Evolutionary conservation across 1,140 invertebrate species (phyloP).

Genomic region (Ericerus pela): DNA sequence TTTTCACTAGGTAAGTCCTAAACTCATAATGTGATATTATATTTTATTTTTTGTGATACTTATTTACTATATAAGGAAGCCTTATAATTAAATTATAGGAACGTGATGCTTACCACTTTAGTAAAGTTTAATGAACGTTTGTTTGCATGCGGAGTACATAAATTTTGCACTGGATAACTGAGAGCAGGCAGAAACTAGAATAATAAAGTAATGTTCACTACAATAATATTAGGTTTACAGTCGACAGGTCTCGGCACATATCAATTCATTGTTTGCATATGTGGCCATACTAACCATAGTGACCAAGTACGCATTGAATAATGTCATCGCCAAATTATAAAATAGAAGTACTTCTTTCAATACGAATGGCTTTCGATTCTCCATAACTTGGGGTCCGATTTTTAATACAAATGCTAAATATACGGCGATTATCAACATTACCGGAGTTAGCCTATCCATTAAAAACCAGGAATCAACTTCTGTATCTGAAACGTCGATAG

Average conservation of each 20-base stretch:
- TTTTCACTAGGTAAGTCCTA: no score
- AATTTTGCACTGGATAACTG: background rate
- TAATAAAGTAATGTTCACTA: background rate
- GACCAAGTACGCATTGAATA: conserved; percentile 47
- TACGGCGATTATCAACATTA: conserved; percentile 41
- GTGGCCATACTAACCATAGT: conserved; percentile 37
- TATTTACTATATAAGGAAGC: no score
- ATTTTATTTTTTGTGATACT: no score
- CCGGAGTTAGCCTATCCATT: conserved; percentile 51
- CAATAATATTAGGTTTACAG: background rate
- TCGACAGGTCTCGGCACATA: background rate
- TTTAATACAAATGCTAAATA: conserved; percentile 51
- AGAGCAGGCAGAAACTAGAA: background rate
- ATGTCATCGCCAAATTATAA: conserved; percentile 54
- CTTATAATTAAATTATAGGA: no score
- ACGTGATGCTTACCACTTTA: background rate
- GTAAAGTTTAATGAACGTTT: background rate
- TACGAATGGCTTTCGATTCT: conserved; percentile 45
- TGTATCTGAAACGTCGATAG: conserved; percentile 37
- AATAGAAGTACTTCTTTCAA: conserved; percentile 44
- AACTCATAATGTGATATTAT: no score
- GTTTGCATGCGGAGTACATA: background rate
- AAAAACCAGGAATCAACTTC: conserved; percentile 52
- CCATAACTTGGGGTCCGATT: conserved; percentile 55
- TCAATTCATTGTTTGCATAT: no score